Base-by-base conservation (phyloP, 1,140 invertebrate species). In the Elysia chlorotica region DNA sequence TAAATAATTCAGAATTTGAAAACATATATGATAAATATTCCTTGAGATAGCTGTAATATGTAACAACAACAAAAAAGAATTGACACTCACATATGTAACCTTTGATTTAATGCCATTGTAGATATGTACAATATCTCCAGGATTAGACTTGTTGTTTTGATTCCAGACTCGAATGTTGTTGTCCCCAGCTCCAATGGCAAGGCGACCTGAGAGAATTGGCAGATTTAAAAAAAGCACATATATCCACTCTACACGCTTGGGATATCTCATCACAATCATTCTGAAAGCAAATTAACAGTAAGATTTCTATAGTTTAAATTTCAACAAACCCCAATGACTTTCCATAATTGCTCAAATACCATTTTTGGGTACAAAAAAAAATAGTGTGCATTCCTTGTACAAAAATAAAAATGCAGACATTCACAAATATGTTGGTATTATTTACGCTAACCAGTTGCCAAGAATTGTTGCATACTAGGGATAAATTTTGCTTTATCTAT, bases 41-140 rank as follows among this genome's bases (percentile, higher is more conserved):
- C 33, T 10, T 2, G 2, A 37, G n/a, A 35, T 38, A 1, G 41
- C 2, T 17, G 41, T 36, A n/a, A 30, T n/a, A 17, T 67, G 3
- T 31, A 28, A 30, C 28, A 69, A 30, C 19, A 28, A 6, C 10
- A 70, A 35, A 56, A 61, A 57, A 37, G 57, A 23, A 37, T 23
- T 6, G 68, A 30, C 14, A 87, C 87, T 89, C 87, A 93, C 89
- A 19, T 90, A 83, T 70, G 92, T 90, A 38, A 95, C 91, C 88
- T 93, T 93, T 25, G 91, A 90, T 79, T 91, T 91, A 14, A 94
- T 91, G 73, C 92, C 92, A 75, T 93, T 91, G 91, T 92, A 93
- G 35, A 91, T 88, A 19, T 77, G 79, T 0, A 81, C 81, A 36
- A 92, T 84, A 65, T 89, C 87, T 70, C 90, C 87, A 6, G 73